Evolutionary conservation across 2,113 vertebrate species (phyloP).

Genomic region (Misgurnus mizolepis): DNA sequence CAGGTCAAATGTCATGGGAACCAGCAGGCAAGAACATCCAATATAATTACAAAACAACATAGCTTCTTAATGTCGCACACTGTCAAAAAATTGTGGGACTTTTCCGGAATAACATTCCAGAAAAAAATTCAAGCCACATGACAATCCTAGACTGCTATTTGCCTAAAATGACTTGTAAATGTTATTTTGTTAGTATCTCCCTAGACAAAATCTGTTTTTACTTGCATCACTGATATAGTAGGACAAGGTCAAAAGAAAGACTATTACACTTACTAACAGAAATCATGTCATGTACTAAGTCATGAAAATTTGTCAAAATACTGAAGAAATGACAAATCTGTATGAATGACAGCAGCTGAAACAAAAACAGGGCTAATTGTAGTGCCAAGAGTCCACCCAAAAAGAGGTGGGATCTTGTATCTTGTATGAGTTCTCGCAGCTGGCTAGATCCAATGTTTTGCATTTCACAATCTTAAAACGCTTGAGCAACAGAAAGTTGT

Average conservation of each 20-base stretch:
- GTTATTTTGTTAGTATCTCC: neutral
- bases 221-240: neutral
- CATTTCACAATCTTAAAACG: constrained; percentile 2
- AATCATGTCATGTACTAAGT: too few species aligned
- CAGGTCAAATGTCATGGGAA: constrained; percentile 72
- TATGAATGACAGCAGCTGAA: constrained; percentile 24
- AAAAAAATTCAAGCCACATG: neutral
- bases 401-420: neutral
- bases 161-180: too few species aligned
- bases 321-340: constrained; percentile 1
- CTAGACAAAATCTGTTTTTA: neutral
- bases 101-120: constrained; percentile 4
- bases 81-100: constrained; percentile 23
- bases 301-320: neutral
- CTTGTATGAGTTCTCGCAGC: constrained; percentile 4
- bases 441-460: neutral
- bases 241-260: neutral
- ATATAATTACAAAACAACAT: constrained; percentile 23
- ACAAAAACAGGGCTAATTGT: neutral
- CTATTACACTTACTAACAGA: neutral
- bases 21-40: constrained; percentile 21
- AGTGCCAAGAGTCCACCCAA: constrained; percentile 1
- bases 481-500: neutral
- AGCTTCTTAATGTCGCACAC: constrained; percentile 9
- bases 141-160: neutral